These are phyloP conservation scores for Archips crataeganus DNA, from an alignment of 2,888 invertebrate genomes.

Conservation along the genomic window DNA sequence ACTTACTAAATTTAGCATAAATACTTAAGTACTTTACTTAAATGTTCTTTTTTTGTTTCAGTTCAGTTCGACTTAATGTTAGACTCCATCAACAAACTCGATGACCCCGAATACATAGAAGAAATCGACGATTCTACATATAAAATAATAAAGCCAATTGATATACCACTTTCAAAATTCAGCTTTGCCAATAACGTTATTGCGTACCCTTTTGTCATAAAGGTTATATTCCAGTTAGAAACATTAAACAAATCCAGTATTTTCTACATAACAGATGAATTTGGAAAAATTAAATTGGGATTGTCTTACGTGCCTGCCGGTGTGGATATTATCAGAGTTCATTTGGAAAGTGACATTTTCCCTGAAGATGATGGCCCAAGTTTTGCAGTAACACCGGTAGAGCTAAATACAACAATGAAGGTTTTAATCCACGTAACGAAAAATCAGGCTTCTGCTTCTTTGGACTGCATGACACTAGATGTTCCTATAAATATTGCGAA, in stretches of 20 bases:
- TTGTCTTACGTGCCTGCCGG: constrained; percentile 52
- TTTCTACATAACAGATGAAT: constrained; percentile 60
- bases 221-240: constrained; percentile 57
- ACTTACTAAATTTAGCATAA: background rate
- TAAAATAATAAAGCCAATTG: constrained; percentile 44
- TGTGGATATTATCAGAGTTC: constrained; percentile 45
- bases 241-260: constrained; percentile 52
- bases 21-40: too few relatives aligned
- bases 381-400: constrained; percentile 5
- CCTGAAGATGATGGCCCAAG: background rate
- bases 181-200: constrained; percentile 46
- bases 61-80: constrained; percentile 55
- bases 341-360: constrained; percentile 43
- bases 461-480: constrained; percentile 46
- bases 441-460: constrained; percentile 44
- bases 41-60: constrained; percentile 54
- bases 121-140: constrained; percentile 45
- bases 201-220: constrained; percentile 59
- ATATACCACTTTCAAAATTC: constrained; percentile 45
- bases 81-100: constrained; percentile 34
- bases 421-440: constrained; percentile 51
- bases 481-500: background rate
- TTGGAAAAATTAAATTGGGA: constrained; percentile 48
- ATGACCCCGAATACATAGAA: constrained; percentile 32
- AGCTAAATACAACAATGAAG: constrained; percentile 47